phyloP scores from a whole-genome alignment of 1,140 invertebrate genomes.

The Bombus waltoni region DNA sequence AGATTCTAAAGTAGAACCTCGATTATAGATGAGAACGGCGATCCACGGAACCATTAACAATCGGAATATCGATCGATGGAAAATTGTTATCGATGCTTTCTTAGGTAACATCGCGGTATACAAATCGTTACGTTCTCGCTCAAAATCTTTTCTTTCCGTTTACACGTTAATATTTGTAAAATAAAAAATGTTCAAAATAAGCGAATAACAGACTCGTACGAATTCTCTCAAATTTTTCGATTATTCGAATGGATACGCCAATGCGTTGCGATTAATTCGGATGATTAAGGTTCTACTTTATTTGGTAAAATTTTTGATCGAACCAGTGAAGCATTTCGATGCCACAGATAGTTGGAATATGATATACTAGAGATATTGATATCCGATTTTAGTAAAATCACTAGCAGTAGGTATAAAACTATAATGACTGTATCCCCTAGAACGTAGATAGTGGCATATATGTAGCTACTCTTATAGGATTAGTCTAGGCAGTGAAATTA shows the following conservation, averaged over 20 bases:
- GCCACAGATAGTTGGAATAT: background rate
- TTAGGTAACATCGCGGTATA: too few species aligned
- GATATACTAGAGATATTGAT: constrained; percentile 4
- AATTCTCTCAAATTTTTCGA: too few species aligned
- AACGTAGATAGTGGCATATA: background rate
- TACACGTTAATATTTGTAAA: too few species aligned
- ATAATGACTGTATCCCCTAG: constrained; percentile 6
- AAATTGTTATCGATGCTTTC: too few species aligned
- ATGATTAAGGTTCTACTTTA: background rate
- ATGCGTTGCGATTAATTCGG: too few species aligned
- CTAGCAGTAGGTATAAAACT: constrained; percentile 10
- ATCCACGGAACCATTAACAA: background rate
- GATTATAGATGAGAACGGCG: background rate
- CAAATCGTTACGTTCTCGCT: too few species aligned
- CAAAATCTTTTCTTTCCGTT: too few species aligned
- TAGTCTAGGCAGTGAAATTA: background rate
- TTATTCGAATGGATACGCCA: too few species aligned
- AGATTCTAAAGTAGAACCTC: background rate
- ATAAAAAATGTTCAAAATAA: too few species aligned
- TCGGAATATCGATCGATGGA: too few species aligned
- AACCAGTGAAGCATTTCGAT: background rate
- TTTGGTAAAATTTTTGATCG: background rate
- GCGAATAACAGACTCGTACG: too few species aligned
- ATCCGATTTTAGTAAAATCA: constrained; percentile 6
- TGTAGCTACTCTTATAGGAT: constrained; percentile 10